Evolutionary conservation across 2,888 invertebrate genomes (phyloP).

Genomic region (Argynnis bischoffii): DNA sequence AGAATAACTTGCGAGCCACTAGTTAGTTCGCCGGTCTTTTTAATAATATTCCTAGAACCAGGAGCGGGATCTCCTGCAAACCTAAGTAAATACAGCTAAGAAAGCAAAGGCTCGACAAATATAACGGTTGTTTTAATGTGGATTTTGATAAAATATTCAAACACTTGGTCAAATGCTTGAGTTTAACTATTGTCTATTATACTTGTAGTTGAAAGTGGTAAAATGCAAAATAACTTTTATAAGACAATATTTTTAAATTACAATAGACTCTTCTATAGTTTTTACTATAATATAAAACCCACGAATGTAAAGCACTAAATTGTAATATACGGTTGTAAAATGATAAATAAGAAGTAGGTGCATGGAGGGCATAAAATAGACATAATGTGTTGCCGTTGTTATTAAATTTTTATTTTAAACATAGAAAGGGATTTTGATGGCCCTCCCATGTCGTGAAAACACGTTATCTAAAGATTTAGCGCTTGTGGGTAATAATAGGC

Average conservation of each 20-base stretch:
- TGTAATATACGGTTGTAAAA: constrained; percentile 60
- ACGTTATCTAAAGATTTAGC: constrained; percentile 76
- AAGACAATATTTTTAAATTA: no score
- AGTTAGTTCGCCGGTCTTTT: background rate
- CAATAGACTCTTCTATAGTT: background rate
- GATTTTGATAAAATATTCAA: constrained; percentile 53
- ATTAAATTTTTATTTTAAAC: constrained; percentile 82
- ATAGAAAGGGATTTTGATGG: constrained; percentile 80
- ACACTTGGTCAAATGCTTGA: constrained; percentile 36
- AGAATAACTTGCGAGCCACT: constrained; percentile 7
- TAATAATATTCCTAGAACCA: constrained; percentile 16
- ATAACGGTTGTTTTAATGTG: constrained; percentile 41
- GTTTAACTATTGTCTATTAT: background rate
- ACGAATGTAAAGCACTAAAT: constrained; percentile 48
- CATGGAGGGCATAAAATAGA: constrained; percentile 64
- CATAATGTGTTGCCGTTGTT: constrained; percentile 71
- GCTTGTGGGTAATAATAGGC: constrained; percentile 58
- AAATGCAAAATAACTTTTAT: background rate
- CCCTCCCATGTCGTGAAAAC: constrained; percentile 66
- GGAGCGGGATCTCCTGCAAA: constrained; percentile 20
- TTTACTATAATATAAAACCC: background rate
- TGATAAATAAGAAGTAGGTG: constrained; percentile 39
- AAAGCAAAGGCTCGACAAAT: constrained; percentile 41
- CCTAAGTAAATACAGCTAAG: constrained; percentile 35
- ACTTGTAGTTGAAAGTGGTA: background rate